These are phyloP conservation scores for Acrocephalus kingi DNA, from an alignment of 2,113 vertebrate species.

Conservation along the genomic window DNA sequence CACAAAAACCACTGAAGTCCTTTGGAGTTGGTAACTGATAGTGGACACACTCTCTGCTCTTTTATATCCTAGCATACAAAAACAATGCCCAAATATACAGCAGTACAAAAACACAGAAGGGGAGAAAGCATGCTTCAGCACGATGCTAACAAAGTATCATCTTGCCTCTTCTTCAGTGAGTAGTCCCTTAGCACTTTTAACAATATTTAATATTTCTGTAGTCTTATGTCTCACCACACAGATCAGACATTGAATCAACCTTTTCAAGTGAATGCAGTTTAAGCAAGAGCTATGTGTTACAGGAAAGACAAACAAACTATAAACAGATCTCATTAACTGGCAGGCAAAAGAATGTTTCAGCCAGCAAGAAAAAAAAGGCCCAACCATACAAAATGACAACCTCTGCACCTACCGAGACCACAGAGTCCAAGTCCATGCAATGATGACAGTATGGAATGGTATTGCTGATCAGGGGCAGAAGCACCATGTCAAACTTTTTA, in stretches of 20 bases:
- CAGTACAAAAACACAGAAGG: background rate
- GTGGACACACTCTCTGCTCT: too few relatives aligned
- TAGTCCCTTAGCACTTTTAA: background rate
- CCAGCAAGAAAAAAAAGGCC: accelerated
- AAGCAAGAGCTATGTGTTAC: background rate
- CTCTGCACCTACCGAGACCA: background rate
- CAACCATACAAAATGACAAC: background rate
- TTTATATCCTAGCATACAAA: background rate
- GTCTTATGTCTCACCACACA: background rate
- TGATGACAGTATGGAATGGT: background rate
- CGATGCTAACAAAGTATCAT: background rate
- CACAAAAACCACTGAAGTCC: background rate
- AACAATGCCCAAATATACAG: background rate
- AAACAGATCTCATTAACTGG: background rate
- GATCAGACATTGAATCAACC: background rate
- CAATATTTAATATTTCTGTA: background rate
- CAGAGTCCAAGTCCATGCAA: background rate
- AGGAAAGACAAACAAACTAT: background rate
- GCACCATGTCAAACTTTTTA: background rate
- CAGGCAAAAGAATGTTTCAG: background rate
- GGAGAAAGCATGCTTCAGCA: background rate
- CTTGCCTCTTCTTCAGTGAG: background rate
- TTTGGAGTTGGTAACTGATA: background rate
- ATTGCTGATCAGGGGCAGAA: background rate
- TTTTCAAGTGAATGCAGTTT: background rate